A percentile compares a stretch with the other conserved stretches of the same genome.
These are phyloP conservation scores for Ceyx cyanopectus DNA, from an alignment of 2,113 vertebrate genomes.

Conservation along the genomic window DNA sequence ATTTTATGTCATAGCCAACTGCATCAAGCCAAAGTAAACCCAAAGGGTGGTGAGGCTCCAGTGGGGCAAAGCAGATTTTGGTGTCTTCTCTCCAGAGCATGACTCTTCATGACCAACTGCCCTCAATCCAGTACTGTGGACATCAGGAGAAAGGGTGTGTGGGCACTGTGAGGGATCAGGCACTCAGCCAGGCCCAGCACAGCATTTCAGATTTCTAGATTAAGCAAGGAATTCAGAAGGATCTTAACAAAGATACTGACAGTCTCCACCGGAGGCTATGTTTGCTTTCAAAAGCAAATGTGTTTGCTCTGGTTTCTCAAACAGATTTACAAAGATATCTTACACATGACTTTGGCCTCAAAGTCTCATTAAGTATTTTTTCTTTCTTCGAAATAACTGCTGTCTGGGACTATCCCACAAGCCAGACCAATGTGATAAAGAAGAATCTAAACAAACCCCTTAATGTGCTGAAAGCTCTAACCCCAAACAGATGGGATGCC, in stretches of 20 bases:
- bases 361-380: background rate
- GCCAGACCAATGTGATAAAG: background rate
- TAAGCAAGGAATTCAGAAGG: background rate
- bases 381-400: background rate
- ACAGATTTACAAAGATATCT: background rate
- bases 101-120: background rate
- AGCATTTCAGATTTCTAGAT: background rate
- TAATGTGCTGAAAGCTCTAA: slow-evolving; percentile 33
- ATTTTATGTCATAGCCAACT: background rate
- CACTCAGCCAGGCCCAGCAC: background rate
- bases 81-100: background rate
- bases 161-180: background rate
- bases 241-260: background rate
- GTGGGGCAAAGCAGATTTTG: background rate
- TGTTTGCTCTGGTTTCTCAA: background rate
- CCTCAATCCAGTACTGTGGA: background rate
- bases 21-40: background rate
- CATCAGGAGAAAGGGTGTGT: background rate
- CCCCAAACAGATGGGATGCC: slow-evolving; percentile 67
- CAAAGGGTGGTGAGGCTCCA: background rate
- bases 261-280: background rate
- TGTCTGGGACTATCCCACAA: background rate
- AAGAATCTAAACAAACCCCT: background rate
- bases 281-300: background rate
- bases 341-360: background rate